A percentile compares a stretch with the other conserved stretches of the same genome.
Conservation (phyloP, 2,797 vertebrate genomes). For the Novumbra hubbsi region DNA sequence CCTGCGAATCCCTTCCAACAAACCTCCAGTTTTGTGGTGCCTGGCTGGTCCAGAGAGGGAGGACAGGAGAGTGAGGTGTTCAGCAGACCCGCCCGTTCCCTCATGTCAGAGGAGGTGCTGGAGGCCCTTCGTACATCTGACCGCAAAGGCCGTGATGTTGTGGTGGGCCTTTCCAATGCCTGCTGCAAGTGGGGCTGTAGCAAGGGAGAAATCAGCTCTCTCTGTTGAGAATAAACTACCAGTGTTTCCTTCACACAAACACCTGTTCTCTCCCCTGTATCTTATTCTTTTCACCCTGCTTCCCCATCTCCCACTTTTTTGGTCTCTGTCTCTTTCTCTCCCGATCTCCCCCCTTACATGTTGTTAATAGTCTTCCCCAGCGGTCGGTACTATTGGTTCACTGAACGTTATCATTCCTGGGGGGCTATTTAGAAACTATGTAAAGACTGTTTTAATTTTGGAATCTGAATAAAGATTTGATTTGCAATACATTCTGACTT, state of each 20-base stretch:
- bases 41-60: slow-evolving; percentile 47
- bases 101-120: slow-evolving; percentile 73
- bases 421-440: not conserved
- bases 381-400: slow-evolving; percentile 13
- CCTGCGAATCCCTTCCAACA: slow-evolving; percentile 60
- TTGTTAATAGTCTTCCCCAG: too few species aligned
- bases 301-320: not conserved
- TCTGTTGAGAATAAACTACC: slow-evolving; percentile 71
- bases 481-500: slow-evolving; percentile 10
- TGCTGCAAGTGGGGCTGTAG: slow-evolving; percentile 89
- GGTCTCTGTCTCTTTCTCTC: not conserved
- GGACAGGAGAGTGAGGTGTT: slow-evolving; percentile 35
- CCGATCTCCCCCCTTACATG: too few species aligned
- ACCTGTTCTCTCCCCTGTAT: not conserved
- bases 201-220: slow-evolving; percentile 84
- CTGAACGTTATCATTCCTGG: not conserved
- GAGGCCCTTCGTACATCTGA: slow-evolving; percentile 74
- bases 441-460: slow-evolving; percentile 13
- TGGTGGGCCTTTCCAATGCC: slow-evolving; percentile 79
- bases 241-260: not conserved
- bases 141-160: slow-evolving; percentile 75
- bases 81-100: slow-evolving; percentile 62
- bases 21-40: slow-evolving; percentile 56
- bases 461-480: slow-evolving; percentile 9
- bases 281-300: not conserved